Percentiles rank a stretch among this genome's conserved stretches.
Evolutionary conservation across 2,113 vertebrate species (phyloP).

Genomic region (Urocitellus parryii): DNA sequence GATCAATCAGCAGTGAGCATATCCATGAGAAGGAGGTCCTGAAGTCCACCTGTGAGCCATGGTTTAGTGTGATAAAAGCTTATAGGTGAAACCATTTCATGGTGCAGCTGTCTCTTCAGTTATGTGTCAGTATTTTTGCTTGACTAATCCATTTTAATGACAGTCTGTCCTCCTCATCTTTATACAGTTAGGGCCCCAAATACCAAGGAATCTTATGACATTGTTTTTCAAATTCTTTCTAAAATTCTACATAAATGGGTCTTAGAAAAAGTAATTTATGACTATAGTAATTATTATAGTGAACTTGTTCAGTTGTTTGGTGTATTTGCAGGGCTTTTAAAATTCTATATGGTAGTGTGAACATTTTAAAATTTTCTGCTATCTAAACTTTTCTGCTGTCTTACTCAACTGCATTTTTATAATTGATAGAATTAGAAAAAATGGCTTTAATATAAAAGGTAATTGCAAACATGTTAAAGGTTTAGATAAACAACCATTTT

Average conservation of each 20-base stretch:
- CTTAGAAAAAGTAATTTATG: slow-evolving; percentile 64
- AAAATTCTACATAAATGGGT: background rate
- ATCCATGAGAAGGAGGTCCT: background rate
- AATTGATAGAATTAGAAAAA: background rate
- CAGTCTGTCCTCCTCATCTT: background rate
- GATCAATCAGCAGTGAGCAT: background rate
- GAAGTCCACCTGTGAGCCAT: background rate
- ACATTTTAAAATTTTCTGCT: background rate
- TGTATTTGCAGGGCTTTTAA: slow-evolving; percentile 7
- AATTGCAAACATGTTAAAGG: background rate
- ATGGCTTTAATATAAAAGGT: slow-evolving; percentile 35
- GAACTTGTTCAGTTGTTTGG: slow-evolving; percentile 49
- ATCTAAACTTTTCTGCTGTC: background rate
- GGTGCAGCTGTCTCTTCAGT: background rate
- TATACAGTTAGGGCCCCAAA: background rate
- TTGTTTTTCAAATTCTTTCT: background rate
- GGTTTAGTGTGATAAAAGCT: background rate
- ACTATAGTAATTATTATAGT: slow-evolving; percentile 63
- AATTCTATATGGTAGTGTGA: background rate
- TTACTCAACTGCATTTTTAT: background rate
- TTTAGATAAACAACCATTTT: background rate
- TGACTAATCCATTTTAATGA: slow-evolving; percentile 39
- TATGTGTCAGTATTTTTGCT: background rate
- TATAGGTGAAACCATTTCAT: background rate
- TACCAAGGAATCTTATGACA: background rate